Percentiles rank a stretch among this genome's conserved stretches.
phyloP scores from a whole-genome alignment of 1,140 invertebrate genomes.

The Drosophila malerkotliana region DNA sequence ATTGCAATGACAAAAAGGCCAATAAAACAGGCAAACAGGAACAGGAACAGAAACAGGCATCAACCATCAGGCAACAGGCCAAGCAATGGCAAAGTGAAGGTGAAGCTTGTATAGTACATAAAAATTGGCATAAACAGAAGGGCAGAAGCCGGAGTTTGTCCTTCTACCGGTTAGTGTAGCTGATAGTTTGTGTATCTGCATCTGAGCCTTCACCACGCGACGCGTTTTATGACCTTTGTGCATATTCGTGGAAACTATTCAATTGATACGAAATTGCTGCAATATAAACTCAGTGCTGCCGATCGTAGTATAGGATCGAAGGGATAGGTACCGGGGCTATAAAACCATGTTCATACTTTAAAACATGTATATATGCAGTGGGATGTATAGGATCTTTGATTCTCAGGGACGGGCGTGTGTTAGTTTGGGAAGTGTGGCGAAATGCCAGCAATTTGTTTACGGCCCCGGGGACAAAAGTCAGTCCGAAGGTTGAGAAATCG shows the following conservation, averaged over 20 bases:
- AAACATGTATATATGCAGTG: slow-evolving; percentile 13
- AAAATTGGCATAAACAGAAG: slow-evolving; percentile 68
- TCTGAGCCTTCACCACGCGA: slow-evolving; percentile 56
- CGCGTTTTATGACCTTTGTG: slow-evolving; percentile 66
- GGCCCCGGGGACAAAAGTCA: slow-evolving; percentile 69
- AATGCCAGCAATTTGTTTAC: slow-evolving; percentile 66
- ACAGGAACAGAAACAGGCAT: slow-evolving; percentile 17
- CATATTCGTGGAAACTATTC: slow-evolving; percentile 72
- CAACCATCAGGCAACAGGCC: background rate
- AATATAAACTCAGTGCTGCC: slow-evolving; percentile 79
- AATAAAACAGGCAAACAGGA: slow-evolving; percentile 50
- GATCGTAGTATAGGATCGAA: slow-evolving; percentile 45
- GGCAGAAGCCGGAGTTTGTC: slow-evolving; percentile 27
- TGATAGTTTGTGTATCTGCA: slow-evolving; percentile 23
- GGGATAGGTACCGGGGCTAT: slow-evolving; percentile 56
- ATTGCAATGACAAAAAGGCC: slow-evolving; percentile 71
- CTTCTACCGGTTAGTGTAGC: slow-evolving; percentile 31
- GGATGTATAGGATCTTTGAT: slow-evolving; percentile 36
- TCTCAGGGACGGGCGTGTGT: slow-evolving; percentile 62
- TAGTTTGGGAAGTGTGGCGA: slow-evolving; percentile 46
- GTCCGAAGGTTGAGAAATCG: slow-evolving; percentile 57
- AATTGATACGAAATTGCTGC: slow-evolving; percentile 81
- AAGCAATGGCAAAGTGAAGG: slow-evolving; percentile 55
- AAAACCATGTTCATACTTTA: slow-evolving; percentile 48
- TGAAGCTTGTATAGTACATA: slow-evolving; percentile 50